Percentiles rank a stretch among this genome's conserved stretches.
These are phyloP conservation scores for Peromyscus maniculatus DNA, from an alignment of 2,113 vertebrate species.

Conservation along the genomic window DNA sequence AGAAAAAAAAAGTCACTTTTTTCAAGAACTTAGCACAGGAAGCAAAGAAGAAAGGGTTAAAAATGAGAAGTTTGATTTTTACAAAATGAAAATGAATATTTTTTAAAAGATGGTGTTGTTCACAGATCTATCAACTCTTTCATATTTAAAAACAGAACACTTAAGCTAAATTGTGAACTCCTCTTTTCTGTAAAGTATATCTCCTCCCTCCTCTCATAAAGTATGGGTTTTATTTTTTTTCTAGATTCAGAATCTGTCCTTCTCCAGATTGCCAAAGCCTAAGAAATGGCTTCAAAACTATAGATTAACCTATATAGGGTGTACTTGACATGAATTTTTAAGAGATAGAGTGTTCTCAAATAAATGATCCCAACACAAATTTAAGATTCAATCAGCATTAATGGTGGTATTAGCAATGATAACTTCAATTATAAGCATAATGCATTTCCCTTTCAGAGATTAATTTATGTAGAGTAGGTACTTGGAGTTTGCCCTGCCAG, in stretches of 20 bases:
- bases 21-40: background rate
- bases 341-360: constrained; percentile 77
- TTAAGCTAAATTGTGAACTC: constrained; percentile 38
- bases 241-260: constrained; percentile 76
- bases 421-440: constrained; percentile 81
- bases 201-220: constrained; percentile 13
- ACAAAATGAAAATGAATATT: constrained; percentile 27
- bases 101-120: background rate
- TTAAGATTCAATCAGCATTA: constrained; percentile 83
- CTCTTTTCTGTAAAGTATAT: constrained; percentile 36
- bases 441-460: constrained; percentile 78
- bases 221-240: constrained; percentile 70
- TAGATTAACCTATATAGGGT: constrained; percentile 78
- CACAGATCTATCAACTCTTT: background rate
- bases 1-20: background rate
- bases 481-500: constrained; percentile 74
- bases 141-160: constrained; percentile 53
- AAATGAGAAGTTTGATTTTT: constrained; percentile 56
- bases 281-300: constrained; percentile 79
- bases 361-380: constrained; percentile 81
- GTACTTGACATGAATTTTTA: constrained; percentile 81
- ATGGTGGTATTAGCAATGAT: constrained; percentile 82
- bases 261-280: constrained; percentile 65
- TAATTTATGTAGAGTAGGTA: constrained; percentile 82
- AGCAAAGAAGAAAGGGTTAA: constrained; percentile 5